Evolutionary conservation across 2,113 vertebrate species (phyloP), one percentile per base, ranked within the genome.

Genomic region (Sapayoa aenigma): DNA sequence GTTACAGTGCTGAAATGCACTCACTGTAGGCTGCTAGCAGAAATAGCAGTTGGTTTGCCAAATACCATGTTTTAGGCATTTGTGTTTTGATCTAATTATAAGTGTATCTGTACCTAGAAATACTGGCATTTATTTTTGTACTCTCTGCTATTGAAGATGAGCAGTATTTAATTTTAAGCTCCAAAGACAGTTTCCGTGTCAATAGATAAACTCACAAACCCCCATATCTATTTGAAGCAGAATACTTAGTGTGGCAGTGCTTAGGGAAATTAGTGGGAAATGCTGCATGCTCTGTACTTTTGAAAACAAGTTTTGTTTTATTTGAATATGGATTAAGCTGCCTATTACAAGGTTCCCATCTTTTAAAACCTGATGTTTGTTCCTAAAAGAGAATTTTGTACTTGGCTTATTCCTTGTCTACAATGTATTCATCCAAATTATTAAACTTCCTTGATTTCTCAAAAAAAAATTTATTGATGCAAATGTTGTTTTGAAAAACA

Each of bases 141-240:
- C 24, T 87, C 17, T 65, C 37, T 68, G 9, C 37, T 89, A 23
- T 28, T 79, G 53, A 84, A 63, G 87, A 65, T 22, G 44, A 91
- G 27, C 21, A 84, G 72, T n/a, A 66, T 91, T 89, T 94, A 30
- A 52, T 92, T 90, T 87, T 77, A 95, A 92, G 37, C n/a, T 89
- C 30, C 50, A 60, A 58, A 81, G 74, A 35, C 23, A 79, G 49
- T n/a, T 82, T 22, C 49, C 0, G 0, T 79, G 46, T 89, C 77
- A 82, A 65, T 11, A 82, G 66, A 91, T 62, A 71, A 91, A 90
- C 44, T 82, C 41, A 18, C 11, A 12, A 44, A 58, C 55, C 27
- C 35, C 2, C 4, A 1, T 55, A 84, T 73, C 28, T 86, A 14
- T 84, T 80, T 81, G 33, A 86, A 93, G 41, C 89, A 94, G 82